Evolutionary conservation across 2,797 vertebrate genomes (phyloP), one percentile per base, ranked within the genome.

Genomic region (Chloroceryle inda): DNA sequence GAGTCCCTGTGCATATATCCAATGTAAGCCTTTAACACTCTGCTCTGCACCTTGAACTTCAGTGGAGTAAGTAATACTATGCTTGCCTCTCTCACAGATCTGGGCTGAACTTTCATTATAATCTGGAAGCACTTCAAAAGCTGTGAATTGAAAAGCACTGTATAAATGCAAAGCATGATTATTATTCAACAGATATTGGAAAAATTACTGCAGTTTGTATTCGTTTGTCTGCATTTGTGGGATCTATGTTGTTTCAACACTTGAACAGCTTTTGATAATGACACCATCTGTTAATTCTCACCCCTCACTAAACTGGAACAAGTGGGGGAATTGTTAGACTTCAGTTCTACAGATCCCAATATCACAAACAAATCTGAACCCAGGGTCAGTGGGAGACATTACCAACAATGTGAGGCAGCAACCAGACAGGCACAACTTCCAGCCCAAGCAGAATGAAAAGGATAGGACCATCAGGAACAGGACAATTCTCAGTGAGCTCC

Each of bases 241-340:
- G 85, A 93, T 95, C 95, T 94, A 82, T 94, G 96, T 93, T 95
- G 94, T 45, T 94, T 94, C 92, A 96, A 96, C 95, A 93, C 96
- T 96, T 26, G 67, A 96, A 71, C 94, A 96, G 96, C 88, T 95
- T 96, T 96, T 95, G 95, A 94, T 97, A 96, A 95, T 93, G 93
- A 95, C 92, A 95, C 96, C 96, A 97, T 97, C 95, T 97, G 96
- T 92, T 97, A 97, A 94, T 94, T 92, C 83, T 92, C 88, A 87
- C 76, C 96, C 91, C 66, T 88, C 77, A 37, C 89, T 92, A 92
- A 93, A 86, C 79, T 50, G 87, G 80, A 96, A 90, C 77, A 89
- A 97, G 91, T 1, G 24, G 56, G 45, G n/a, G 74, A 89, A 96
- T 95, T 82, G 85, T 94, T 93, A 94, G 67, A 59, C 56, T 67